Evolutionary conservation across 1,140 invertebrate genomes (phyloP).

Genomic region (Ephestia elutella): DNA sequence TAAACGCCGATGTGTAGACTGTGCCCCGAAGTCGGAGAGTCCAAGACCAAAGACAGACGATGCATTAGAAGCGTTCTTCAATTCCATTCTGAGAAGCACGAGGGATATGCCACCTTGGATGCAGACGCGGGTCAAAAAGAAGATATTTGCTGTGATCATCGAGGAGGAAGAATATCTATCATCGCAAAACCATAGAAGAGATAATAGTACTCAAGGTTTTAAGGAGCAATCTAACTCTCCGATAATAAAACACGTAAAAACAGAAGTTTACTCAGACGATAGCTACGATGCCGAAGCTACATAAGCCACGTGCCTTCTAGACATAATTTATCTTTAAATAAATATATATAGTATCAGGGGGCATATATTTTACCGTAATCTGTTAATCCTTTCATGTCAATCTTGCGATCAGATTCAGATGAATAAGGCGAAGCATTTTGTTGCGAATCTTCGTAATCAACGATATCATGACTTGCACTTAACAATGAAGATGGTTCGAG

Average conservation of each 20-base stretch:
- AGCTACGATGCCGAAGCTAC: constrained; percentile 24
- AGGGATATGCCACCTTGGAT: constrained; percentile 60
- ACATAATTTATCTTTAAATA: too few species aligned
- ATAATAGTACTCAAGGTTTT: constrained; percentile 9
- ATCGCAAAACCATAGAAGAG: constrained; percentile 7
- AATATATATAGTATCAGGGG: too few species aligned
- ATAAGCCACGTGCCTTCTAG: background rate
- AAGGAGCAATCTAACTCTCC: constrained; percentile 4
- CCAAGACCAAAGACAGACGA: constrained; percentile 29
- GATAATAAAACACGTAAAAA: constrained; percentile 46
- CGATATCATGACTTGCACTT: background rate
- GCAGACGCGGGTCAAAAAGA: constrained; percentile 66
- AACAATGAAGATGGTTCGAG: background rate
- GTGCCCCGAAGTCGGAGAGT: background rate
- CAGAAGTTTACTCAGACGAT: constrained; percentile 42
- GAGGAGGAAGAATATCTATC: constrained; percentile 54
- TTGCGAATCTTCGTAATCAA: background rate
- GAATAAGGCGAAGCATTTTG: background rate
- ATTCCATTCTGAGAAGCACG: constrained; percentile 54
- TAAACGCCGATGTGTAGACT: constrained; percentile 38
- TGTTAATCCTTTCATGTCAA: background rate
- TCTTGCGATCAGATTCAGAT: background rate
- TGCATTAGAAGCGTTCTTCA: constrained; percentile 57
- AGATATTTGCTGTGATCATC: constrained; percentile 62
- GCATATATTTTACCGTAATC: background rate